phyloP scores from a whole-genome alignment of 2,797 vertebrate species.

The Lacerta agilis region DNA sequence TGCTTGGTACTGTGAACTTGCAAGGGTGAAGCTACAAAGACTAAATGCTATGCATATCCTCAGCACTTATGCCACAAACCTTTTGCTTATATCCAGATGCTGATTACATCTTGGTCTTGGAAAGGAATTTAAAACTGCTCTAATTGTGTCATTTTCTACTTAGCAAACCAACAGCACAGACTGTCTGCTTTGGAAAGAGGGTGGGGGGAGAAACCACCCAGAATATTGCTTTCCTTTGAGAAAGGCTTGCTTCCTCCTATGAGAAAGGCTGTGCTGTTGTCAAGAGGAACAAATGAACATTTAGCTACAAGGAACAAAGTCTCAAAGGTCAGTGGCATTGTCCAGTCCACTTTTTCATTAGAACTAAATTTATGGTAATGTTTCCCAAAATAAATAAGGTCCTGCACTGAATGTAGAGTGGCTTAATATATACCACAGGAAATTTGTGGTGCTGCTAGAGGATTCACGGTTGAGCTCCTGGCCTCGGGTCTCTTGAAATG shows the following conservation, averaged over 20 bases:
- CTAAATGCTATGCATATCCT: too few species aligned
- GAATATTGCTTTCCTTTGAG: not conserved
- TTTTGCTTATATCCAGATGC: not conserved
- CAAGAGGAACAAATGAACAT: conserved; percentile 11
- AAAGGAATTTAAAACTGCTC: not conserved
- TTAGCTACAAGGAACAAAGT: not conserved
- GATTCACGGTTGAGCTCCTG: not conserved
- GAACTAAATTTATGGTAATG: not conserved
- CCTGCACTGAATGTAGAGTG: not conserved
- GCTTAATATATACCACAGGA: not conserved
- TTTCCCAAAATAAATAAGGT: conserved; percentile 10
- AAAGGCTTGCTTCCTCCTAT: not conserved
- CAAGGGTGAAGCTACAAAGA: not conserved
- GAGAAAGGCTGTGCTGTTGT: not conserved
- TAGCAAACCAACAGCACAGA: not conserved
- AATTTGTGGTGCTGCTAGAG: not conserved
- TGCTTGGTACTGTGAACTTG: not conserved
- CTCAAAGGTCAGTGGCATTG: not conserved
- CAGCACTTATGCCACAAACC: not conserved
- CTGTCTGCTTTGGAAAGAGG: not conserved
- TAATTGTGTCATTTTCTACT: not conserved
- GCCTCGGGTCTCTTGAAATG: not conserved
- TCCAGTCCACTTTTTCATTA: not conserved
- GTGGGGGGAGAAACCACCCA: not conserved
- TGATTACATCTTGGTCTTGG: not conserved